A percentile compares a stretch with the other conserved stretches of the same genome.
phyloP scores from a whole-genome alignment of 1,140 invertebrate genomes.

The Drosophila varians region DNA sequence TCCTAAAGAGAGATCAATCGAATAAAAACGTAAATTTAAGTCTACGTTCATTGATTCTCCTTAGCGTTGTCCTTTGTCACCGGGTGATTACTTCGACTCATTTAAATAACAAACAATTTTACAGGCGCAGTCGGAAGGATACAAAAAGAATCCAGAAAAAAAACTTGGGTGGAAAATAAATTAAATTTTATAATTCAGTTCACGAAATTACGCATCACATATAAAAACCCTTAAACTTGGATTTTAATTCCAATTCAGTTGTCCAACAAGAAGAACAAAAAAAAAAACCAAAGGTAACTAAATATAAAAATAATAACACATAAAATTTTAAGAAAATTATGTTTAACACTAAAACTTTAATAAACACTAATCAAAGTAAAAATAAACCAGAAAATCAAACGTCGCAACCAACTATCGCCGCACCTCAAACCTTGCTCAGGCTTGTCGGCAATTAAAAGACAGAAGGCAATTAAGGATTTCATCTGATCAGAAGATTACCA shows the following conservation, averaged over 20 bases:
- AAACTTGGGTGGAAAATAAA: conserved; percentile 12
- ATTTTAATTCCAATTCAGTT: no score
- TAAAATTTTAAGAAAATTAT: no score
- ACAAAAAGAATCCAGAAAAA: conserved; percentile 3
- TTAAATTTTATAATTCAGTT: conserved; percentile 13
- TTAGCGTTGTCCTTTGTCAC: no score
- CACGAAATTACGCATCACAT: conserved; percentile 4
- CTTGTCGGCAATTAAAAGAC: not conserved
- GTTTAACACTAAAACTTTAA: no score
- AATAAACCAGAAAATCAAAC: no score
- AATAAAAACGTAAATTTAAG: not conserved
- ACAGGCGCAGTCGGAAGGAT: conserved; percentile 10
- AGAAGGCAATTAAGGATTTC: not conserved
- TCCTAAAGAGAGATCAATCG: not conserved
- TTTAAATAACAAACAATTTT: not conserved
- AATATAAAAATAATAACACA: no score
- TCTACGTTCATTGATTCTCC: no score
- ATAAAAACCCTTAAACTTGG: no score
- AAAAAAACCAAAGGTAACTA: no score
- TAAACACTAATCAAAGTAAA: no score
- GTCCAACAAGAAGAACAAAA: conserved; percentile 2
- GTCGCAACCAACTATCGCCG: not conserved
- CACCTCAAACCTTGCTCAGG: not conserved
- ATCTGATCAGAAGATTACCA: not conserved
- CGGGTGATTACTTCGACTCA: conserved; percentile 1